These are phyloP conservation scores for Dicerorhinus sumatrensis DNA, from an alignment of 2,113 vertebrate genomes.

Conservation along the genomic window DNA sequence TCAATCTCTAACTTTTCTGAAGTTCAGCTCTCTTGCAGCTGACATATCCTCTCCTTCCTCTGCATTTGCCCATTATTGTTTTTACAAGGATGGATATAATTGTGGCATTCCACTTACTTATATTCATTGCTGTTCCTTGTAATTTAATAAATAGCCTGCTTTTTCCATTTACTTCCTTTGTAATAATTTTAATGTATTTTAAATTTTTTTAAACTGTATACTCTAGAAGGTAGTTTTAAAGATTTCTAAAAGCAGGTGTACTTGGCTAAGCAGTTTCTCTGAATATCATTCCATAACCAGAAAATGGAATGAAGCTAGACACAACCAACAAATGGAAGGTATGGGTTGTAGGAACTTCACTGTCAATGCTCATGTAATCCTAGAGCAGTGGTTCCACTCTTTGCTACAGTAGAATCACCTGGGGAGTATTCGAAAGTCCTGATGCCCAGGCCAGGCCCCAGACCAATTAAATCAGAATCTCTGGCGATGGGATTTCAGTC, in stretches of 20 bases:
- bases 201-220: neutral
- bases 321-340: neutral
- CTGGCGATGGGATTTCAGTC: neutral
- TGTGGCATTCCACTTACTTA: neutral
- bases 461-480: neutral
- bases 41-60: neutral
- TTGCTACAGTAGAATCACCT: neutral
- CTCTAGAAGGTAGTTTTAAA: slow-evolving; percentile 45
- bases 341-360: neutral
- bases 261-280: neutral
- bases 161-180: slow-evolving; percentile 10
- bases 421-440: neutral
- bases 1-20: neutral
- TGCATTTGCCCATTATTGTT: neutral
- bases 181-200: slow-evolving; percentile 47
- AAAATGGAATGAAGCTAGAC: neutral
- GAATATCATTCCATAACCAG: neutral
- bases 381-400: neutral
- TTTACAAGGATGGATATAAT: neutral
- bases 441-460: neutral
- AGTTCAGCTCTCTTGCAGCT: neutral
- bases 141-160: slow-evolving; percentile 22
- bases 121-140: slow-evolving; percentile 2
- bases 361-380: neutral
- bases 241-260: slow-evolving; percentile 30